Conservation (phyloP, 2,797 vertebrate species). For the Anguilla pacifica region DNA sequence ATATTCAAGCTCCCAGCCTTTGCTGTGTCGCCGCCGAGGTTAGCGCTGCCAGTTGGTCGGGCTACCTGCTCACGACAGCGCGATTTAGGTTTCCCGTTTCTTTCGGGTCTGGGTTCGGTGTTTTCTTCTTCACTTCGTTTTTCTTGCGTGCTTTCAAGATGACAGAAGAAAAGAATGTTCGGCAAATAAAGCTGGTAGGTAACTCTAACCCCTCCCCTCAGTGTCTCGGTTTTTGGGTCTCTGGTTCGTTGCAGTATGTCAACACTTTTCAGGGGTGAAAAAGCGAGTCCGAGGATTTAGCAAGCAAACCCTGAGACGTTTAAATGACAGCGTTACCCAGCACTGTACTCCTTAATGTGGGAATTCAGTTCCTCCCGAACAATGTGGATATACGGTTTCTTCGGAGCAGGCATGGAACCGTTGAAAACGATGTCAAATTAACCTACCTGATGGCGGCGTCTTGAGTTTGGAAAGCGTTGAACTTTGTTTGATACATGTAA, state of each 20-base stretch:
- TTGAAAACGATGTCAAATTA: background rate
- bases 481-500: constrained; percentile 13
- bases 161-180: constrained; percentile 70
- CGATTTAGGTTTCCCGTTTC: constrained; percentile 7
- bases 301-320: background rate
- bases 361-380: background rate
- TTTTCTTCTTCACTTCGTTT: constrained; percentile 50
- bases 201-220: constrained; percentile 55
- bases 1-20: constrained; percentile 59
- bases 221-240: constrained; percentile 28
- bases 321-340: background rate
- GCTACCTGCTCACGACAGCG: constrained; percentile 6
- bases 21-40: constrained; percentile 52
- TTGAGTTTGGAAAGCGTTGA: constrained; percentile 5
- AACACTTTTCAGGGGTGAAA: constrained; percentile 21
- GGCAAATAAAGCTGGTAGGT: constrained; percentile 79
- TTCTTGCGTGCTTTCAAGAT: constrained; percentile 70
- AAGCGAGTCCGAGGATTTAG: background rate
- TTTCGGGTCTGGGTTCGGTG: constrained; percentile 19
- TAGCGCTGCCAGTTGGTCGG: constrained; percentile 40
- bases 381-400: background rate
- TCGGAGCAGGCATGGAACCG: background rate
- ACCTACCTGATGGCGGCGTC: constrained; percentile 6
- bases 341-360: background rate
- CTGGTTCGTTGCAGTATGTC: constrained; percentile 29